Evolutionary conservation across 2,888 invertebrate species (phyloP), one percentile per base, ranked within the genome.

Genomic region (Nasonia oneida): DNA sequence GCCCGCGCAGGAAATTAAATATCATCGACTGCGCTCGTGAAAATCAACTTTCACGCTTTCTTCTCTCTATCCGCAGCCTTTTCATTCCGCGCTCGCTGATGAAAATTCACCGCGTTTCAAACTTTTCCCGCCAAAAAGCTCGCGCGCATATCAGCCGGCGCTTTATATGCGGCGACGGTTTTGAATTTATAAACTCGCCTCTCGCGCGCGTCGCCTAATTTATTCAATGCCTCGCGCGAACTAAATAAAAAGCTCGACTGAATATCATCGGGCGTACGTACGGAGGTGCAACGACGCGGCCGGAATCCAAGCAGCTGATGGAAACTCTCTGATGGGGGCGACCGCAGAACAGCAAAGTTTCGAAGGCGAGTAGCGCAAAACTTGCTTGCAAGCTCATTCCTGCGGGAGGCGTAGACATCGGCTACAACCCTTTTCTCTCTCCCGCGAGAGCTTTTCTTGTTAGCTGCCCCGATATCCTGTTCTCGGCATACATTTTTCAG

Each of bases 1-100:
- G 61, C 67, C 3, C 33, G 2, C 29, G 8, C 88, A 87, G 90
- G 90, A 90, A 90, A 90, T 90, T 90, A 89, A 90, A 90, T 90
- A 89, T 90, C 88, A 88, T 84, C 83, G 78, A 81, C 78, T 76
- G 50, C 61, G 42, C 23, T 29, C 29, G 42, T 23, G 23, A 61
- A 37, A 64, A 78, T 78, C 73, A 50, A 37, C 53, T 37, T 50
- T 67, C 47, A 50, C 53, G 2, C 29, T 82, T 82, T 39, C 3
- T 4, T 37, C 4, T 50, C 53, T 37, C 12, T 8, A 23, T n/a
- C 29, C 29, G 29, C 29, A 6, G 39, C n/a, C 71, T n/a, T 71
- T 82, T 67, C 37, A 14, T n/a, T 15, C n/a, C 64, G 50, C 50
- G n/a, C 33, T 2, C 64, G 61, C n/a, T 61, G 61, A 74, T 74